Percentiles rank a stretch among this genome's conserved stretches.
Conservation (phyloP, 1,140 invertebrate genomes). For the Diplogasteroides magnus region DNA sequence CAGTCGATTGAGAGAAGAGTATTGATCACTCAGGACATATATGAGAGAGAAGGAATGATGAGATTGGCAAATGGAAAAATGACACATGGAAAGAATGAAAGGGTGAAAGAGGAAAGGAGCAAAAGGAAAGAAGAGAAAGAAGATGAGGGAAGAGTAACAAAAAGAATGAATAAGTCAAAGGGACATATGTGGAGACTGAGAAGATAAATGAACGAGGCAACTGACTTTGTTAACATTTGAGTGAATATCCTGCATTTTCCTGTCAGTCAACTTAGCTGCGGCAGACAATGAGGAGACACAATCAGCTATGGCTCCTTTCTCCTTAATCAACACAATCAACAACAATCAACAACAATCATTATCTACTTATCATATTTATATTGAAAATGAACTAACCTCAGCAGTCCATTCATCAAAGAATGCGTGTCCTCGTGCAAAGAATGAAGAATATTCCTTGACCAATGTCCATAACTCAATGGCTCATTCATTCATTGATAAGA, state of each 20-base stretch:
- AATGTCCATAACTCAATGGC: constrained; percentile 44
- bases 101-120: constrained; percentile 1
- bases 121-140: constrained; percentile 6
- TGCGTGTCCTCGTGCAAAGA: constrained; percentile 40
- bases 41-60: no score
- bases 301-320: constrained; percentile 18
- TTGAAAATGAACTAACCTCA: constrained; percentile 13
- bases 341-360: not conserved
- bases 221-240: constrained; percentile 46
- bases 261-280: constrained; percentile 37
- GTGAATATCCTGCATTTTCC: constrained; percentile 54
- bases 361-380: not conserved
- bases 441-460: constrained; percentile 40
- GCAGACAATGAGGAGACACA: constrained; percentile 30
- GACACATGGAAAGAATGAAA: not conserved
- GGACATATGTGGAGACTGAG: not conserved
- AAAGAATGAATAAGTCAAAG: not conserved
- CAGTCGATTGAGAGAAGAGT: no score
- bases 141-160: not conserved
- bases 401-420: constrained; percentile 47
- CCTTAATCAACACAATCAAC: not conserved
- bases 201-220: not conserved
- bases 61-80: no score
- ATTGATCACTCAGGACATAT: no score
- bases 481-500: no score